These are phyloP conservation scores for Mesoligia furuncula DNA, from an alignment of 2,888 invertebrate species.

Conservation along the genomic window DNA sequence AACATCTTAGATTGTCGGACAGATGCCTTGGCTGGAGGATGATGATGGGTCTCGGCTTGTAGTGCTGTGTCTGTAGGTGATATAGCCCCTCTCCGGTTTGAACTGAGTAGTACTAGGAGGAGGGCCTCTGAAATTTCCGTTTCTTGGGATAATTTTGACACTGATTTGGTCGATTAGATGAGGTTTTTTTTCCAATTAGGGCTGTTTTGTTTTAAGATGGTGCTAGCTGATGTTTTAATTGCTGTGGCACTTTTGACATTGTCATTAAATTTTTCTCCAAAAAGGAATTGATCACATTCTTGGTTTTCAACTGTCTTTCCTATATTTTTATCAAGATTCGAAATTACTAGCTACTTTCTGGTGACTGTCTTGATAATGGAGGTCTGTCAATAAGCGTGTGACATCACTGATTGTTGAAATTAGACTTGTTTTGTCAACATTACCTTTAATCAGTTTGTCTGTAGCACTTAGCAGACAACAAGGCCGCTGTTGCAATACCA, in stretches of 20 bases:
- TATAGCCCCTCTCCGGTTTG: conserved; percentile 4
- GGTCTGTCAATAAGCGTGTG: conserved; percentile 5
- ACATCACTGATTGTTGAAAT: conserved; percentile 10
- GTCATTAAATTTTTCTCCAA: conserved; percentile 2
- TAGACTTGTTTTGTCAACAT: conserved; percentile 1
- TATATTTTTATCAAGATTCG: conserved; percentile 5
- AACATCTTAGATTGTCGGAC: background rate
- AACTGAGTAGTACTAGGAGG: background rate
- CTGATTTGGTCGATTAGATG: conserved; percentile 1
- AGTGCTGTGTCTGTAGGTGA: conserved; percentile 4
- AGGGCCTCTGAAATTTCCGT: background rate
- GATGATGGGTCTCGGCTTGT: conserved; percentile 11
- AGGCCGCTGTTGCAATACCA: background rate
- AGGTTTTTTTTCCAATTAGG: background rate
- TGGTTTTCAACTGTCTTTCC: conserved; percentile 1
- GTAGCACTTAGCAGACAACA: background rate
- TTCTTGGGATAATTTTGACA: background rate
- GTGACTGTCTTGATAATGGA: conserved; percentile 4
- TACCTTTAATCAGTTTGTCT: background rate
- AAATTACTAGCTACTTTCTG: conserved; percentile 6
- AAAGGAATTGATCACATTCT: background rate
- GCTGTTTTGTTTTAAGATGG: background rate
- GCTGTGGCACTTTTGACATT: background rate
- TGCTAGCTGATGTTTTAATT: background rate
- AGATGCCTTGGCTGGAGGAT: background rate